A percentile compares a stretch with the other conserved stretches of the same genome.
Conservation (phyloP, 2,888 invertebrate genomes). For the Dermolepida albohirtum region DNA sequence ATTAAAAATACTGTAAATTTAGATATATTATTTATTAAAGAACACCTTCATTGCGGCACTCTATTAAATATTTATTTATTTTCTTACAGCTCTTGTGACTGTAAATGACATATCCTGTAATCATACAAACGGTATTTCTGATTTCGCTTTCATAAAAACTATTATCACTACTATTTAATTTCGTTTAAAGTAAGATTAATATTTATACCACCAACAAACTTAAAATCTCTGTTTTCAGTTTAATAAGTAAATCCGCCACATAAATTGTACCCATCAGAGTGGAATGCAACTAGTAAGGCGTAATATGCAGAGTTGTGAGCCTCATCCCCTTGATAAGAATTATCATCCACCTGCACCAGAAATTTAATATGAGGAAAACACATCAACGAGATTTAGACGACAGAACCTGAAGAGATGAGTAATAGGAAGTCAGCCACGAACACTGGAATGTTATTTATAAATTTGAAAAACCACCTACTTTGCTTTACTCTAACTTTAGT, state of each 20-base stretch:
- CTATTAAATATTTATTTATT: too few relatives aligned
- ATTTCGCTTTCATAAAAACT: too few relatives aligned
- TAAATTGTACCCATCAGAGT: background rate
- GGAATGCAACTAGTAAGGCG: slow-evolving; percentile 4
- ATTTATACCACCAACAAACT: background rate
- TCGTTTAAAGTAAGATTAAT: background rate
- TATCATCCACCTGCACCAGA: slow-evolving; percentile 3
- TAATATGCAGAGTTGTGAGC: background rate
- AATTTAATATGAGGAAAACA: background rate
- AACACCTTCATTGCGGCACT: too few relatives aligned
- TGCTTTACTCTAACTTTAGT: background rate
- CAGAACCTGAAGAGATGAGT: background rate
- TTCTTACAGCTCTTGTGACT: too few relatives aligned
- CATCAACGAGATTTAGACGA: background rate
- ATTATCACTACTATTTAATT: background rate
- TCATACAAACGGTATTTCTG: too few relatives aligned
- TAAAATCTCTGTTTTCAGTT: background rate
- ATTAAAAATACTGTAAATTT: too few relatives aligned
- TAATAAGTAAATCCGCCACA: background rate
- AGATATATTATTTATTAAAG: too few relatives aligned
- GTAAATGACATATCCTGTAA: too few relatives aligned
- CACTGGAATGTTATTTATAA: background rate
- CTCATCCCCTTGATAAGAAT: slow-evolving; percentile 3
- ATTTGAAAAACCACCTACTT: background rate
- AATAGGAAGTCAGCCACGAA: background rate